A percentile compares a stretch with the other conserved stretches of the same genome.
Evolutionary conservation across 1,140 invertebrate species (phyloP).

Genomic region (Medauroidea extradentata): DNA sequence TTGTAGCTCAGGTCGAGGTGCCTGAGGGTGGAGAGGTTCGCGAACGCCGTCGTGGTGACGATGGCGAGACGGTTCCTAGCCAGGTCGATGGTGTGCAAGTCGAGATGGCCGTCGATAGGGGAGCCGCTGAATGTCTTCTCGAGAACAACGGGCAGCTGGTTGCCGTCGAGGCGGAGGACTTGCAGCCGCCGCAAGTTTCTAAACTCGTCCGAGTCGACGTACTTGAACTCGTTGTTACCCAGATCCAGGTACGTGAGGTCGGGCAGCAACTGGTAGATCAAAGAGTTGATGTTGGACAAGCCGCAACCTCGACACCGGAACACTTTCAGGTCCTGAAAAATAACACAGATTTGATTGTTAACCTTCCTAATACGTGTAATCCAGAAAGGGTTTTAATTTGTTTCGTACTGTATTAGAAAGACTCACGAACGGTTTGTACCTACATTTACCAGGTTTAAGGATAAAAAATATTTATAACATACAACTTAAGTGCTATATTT

Average conservation of each 20-base stretch:
- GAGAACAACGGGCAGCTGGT: slow-evolving; percentile 67
- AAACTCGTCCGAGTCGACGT: slow-evolving; percentile 68
- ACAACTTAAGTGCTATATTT: too few relatives aligned
- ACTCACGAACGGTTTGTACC: too few relatives aligned
- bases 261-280: slow-evolving; percentile 67
- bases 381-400: too few relatives aligned
- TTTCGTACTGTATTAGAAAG: too few relatives aligned
- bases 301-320: slow-evolving; percentile 64
- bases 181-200: slow-evolving; percentile 61
- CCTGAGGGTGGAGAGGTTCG: slow-evolving; percentile 58
- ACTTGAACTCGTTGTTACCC: slow-evolving; percentile 71
- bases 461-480: too few relatives aligned
- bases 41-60: slow-evolving; percentile 62
- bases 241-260: slow-evolving; percentile 66
- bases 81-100: slow-evolving; percentile 50
- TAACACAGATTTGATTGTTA: too few relatives aligned
- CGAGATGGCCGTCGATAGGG: slow-evolving; percentile 15
- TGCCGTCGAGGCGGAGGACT: slow-evolving; percentile 66
- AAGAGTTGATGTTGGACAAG: slow-evolving; percentile 66
- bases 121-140: slow-evolving; percentile 63
- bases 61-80: slow-evolving; percentile 68
- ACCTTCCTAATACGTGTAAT: too few relatives aligned
- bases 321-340: slow-evolving; percentile 56
- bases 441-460: too few relatives aligned
- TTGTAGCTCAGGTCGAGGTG: slow-evolving; percentile 70